Conservation (phyloP, 2,113 vertebrate genomes). For the Peucedramus taeniatus region DNA sequence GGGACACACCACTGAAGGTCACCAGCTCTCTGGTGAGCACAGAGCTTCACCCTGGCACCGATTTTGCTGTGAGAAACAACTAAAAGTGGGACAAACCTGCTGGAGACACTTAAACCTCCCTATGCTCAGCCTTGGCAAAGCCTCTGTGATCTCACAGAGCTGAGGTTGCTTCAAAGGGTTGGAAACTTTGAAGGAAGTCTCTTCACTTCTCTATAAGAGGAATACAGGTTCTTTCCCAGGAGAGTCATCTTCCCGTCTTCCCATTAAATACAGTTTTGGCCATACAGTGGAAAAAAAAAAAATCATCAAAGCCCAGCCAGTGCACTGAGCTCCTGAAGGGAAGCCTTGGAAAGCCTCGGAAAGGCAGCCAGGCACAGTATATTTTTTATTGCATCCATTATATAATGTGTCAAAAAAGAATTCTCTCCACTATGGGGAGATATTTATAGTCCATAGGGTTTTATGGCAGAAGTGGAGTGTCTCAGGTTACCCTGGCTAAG, state of each 20-base stretch:
- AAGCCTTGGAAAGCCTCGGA: background rate
- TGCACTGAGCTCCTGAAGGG: background rate
- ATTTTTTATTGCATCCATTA: constrained; percentile 29
- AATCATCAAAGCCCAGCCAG: background rate
- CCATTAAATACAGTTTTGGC: background rate
- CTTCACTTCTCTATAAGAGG: background rate
- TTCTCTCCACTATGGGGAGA: background rate
- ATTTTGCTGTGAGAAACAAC: background rate
- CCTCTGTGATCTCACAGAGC: background rate
- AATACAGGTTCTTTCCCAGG: background rate
- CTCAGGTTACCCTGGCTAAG: background rate
- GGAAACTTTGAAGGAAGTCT: constrained; percentile 9
- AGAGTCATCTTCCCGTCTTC: background rate
- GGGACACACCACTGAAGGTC: background rate
- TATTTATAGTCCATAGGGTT: background rate
- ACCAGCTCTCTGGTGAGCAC: background rate
- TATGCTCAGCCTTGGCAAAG: background rate
- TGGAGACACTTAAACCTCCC: background rate
- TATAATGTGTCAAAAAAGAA: constrained; percentile 13
- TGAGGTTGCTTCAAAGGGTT: background rate
- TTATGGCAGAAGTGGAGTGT: background rate
- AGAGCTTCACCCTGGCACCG: background rate
- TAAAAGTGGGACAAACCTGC: background rate
- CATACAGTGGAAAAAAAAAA: background rate
- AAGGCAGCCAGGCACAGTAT: background rate